A percentile compares a stretch with the other conserved stretches of the same genome.
phyloP scores from a whole-genome alignment of 2,888 invertebrate species.

The Seira sanloemensis region DNA sequence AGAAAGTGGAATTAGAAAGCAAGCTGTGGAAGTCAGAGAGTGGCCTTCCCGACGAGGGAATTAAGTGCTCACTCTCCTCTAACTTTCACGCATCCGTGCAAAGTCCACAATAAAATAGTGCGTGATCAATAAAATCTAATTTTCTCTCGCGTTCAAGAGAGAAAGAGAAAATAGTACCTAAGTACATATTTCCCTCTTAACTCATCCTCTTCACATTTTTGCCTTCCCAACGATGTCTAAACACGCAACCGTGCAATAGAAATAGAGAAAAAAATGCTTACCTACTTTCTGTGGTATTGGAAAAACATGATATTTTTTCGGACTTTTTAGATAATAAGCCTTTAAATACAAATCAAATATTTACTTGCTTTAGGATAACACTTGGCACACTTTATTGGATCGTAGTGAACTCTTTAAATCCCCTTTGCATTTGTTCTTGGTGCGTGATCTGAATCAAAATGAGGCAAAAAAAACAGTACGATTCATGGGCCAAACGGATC shows the following conservation, averaged over 20 bases:
- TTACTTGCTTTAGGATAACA: too few relatives aligned
- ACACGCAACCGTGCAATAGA: not conserved
- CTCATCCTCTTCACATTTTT: not conserved
- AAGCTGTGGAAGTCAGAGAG: too few relatives aligned
- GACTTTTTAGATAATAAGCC: too few relatives aligned
- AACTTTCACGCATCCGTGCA: not conserved
- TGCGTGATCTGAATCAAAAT: not conserved
- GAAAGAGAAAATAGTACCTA: too few relatives aligned
- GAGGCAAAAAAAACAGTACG: not conserved
- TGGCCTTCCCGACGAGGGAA: not conserved
- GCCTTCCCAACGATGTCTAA: not conserved
- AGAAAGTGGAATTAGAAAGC: too few relatives aligned
- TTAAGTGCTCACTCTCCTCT: not conserved
- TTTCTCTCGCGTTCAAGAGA: not conserved
- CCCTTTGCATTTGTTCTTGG: not conserved
- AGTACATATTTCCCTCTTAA: not conserved
- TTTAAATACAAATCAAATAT: not conserved
- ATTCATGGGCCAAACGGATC: conserved; percentile 3
- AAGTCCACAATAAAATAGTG: not conserved
- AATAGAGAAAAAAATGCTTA: not conserved
- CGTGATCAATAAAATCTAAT: not conserved
- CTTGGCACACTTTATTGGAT: not conserved
- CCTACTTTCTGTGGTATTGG: not conserved
- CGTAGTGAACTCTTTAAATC: not conserved
- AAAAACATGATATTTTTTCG: not conserved